Evolutionary conservation across 2,888 invertebrate genomes (phyloP).

Genomic region (Uloborus plumipes): DNA sequence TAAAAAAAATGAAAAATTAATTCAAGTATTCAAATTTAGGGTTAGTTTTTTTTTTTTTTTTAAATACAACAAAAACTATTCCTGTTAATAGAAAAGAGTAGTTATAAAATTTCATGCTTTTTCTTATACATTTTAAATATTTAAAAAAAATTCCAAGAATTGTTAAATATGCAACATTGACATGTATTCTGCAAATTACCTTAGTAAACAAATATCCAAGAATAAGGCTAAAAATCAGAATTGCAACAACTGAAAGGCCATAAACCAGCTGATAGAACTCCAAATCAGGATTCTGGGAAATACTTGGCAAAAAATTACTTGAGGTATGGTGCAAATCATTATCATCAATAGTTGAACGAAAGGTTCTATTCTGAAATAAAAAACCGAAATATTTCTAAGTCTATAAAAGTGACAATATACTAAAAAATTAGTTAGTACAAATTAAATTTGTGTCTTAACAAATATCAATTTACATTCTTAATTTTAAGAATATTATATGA

Average conservation of each 20-base stretch:
- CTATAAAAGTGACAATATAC: not conserved
- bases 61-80: too few relatives aligned
- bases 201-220: slow-evolving; percentile 76
- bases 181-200: slow-evolving; percentile 68
- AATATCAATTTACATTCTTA: not conserved
- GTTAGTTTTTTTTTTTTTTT: too few relatives aligned
- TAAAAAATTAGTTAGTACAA: not conserved
- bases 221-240: slow-evolving; percentile 74
- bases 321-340: not conserved
- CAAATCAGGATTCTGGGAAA: slow-evolving; percentile 75
- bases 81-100: too few relatives aligned
- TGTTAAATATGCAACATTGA: too few relatives aligned
- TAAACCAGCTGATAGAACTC: slow-evolving; percentile 75
- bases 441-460: not conserved
- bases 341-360: not conserved
- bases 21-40: too few relatives aligned
- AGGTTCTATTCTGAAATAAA: not conserved
- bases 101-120: too few relatives aligned
- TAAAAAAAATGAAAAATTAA: too few relatives aligned
- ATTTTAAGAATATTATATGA: not conserved
- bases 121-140: too few relatives aligned
- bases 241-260: slow-evolving; percentile 73
- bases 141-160: too few relatives aligned
- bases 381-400: not conserved
- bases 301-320: slow-evolving; percentile 63